Evolutionary conservation across 2,888 invertebrate genomes (phyloP), one percentile per base, ranked within the genome.

Genomic region (Campopleginae sp.): DNA sequence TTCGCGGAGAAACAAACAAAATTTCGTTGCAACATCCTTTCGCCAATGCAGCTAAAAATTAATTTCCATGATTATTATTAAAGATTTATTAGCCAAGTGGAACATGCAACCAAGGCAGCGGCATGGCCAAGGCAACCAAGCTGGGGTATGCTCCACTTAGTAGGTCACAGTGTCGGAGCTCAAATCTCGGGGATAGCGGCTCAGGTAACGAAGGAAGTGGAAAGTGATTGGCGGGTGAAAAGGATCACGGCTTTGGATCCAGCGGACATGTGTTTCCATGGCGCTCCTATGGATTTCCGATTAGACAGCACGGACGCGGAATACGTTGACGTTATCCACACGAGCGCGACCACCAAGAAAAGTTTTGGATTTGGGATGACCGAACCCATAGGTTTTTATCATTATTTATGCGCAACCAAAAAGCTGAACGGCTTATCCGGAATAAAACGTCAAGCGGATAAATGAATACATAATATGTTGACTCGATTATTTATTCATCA

Each of bases 301-400:
- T 89, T 96, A 85, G 95, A 96, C 88, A 91, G 92, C 6, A 91
- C 94, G 0, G 96, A 96, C 85, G 96, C 96, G 0, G 94, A 94
- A 33, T 95, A 95, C 74, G 95, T 96, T 0, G 96, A 96, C 87
- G 94, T 96, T 42, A 95, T 96, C 80, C 96, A 96, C 88, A 96
- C 96, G 0, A 96, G 96, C 86, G 95, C 95, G 0, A 94, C 94
- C 74, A 90, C 95, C 10, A 90, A 95, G 63, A 93, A 94, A n/a
- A 94, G 93, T 82, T 92, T 95, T 14, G 96, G 96, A 19, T 94
- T 96, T 46, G 96, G 96, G 23, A 90, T 95, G 66, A 95, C 95
- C 0, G 94, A 95, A n/a, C 94, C 95, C 42, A 94, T 94, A 86
- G 96, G 96, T 95, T 86, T 66, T 44, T 12, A 38, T 23, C 27